These are phyloP conservation scores for Glareola pratincola DNA, from an alignment of 2,113 vertebrate species.

Conservation along the genomic window DNA sequence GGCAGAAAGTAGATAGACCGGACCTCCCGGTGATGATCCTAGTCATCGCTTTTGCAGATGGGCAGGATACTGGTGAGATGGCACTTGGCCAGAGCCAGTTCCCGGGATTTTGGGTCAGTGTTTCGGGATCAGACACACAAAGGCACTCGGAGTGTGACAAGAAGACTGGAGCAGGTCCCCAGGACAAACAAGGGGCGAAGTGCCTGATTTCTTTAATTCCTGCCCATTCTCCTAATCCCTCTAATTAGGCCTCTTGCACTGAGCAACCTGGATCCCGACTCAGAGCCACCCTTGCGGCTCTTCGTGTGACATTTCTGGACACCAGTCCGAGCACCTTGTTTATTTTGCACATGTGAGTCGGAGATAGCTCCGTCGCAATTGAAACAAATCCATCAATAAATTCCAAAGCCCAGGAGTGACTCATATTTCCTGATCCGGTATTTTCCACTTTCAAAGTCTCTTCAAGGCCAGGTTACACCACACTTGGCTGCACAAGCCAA, in stretches of 20 bases:
- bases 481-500: conserved; percentile 19
- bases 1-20: background rate
- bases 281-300: background rate
- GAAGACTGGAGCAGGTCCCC: background rate
- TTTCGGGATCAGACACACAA: background rate
- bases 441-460: conserved; percentile 42
- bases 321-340: background rate
- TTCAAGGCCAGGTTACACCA: conserved; percentile 33
- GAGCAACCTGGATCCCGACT: accelerated
- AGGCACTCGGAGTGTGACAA: background rate
- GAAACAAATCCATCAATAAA: conserved; percentile 63
- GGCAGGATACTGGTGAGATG: background rate
- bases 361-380: background rate
- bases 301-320: background rate
- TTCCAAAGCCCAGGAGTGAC: conserved; percentile 48
- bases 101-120: accelerated
- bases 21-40: background rate
- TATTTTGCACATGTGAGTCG: conserved; percentile 24
- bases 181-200: background rate
- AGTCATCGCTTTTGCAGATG: background rate
- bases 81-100: background rate
- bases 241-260: background rate
- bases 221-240: background rate
- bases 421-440: conserved; percentile 50
- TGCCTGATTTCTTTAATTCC: background rate